Conservation (phyloP, 2,113 vertebrate genomes). For the Charina bottae region DNA sequence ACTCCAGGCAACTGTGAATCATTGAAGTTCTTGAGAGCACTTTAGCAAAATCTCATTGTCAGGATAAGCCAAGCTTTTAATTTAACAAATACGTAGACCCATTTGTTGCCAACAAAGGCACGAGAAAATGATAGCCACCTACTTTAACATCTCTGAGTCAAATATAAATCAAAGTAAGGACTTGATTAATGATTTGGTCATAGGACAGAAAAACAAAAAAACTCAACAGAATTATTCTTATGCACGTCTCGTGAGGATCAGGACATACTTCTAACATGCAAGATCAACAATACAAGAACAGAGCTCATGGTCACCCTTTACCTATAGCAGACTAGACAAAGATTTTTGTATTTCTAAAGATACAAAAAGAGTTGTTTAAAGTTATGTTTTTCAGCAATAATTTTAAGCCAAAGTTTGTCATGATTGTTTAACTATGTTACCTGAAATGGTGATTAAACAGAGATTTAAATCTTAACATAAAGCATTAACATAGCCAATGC, state of each 20-base stretch:
- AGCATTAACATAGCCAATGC: neutral
- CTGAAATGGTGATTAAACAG: neutral
- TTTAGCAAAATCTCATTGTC: neutral
- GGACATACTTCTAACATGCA: neutral
- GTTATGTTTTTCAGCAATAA: neutral
- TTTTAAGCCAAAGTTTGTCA: neutral
- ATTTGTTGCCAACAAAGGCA: neutral
- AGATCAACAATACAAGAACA: neutral
- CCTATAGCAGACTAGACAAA: neutral
- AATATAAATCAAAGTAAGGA: neutral
- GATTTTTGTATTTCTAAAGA: neutral
- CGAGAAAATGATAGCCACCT: neutral
- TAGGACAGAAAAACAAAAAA: neutral
- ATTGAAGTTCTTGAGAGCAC: no score
- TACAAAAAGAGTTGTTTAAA: neutral
- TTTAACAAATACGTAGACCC: neutral
- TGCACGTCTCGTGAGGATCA: neutral
- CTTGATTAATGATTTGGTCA: neutral
- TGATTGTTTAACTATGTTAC: neutral
- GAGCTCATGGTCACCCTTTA: neutral
- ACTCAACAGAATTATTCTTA: neutral
- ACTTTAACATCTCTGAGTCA: no score
- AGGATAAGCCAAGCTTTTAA: neutral
- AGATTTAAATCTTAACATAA: neutral
- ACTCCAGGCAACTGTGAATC: no score